Evolutionary conservation across 2,888 invertebrate species (phyloP).

Genomic region (Heliothis peltigera): DNA sequence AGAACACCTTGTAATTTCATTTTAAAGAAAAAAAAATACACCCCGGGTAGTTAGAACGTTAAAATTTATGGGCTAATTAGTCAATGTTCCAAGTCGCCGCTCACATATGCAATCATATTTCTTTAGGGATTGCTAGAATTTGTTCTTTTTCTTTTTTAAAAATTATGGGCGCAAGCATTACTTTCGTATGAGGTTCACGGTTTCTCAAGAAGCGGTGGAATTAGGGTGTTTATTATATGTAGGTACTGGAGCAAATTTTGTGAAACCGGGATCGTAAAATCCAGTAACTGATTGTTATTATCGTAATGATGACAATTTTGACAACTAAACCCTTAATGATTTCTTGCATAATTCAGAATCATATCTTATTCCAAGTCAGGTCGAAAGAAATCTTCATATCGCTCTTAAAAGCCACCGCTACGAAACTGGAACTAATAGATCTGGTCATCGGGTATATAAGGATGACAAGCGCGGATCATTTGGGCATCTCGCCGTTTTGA

Average conservation of each 20-base stretch:
- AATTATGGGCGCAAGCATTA: neutral
- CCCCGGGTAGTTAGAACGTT: conserved; percentile 39
- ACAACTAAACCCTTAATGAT: too few relatives aligned
- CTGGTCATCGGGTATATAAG: too few relatives aligned
- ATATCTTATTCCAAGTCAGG: too few relatives aligned
- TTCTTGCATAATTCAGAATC: too few relatives aligned
- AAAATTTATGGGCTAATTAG: conserved; percentile 61
- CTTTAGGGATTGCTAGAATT: conserved; percentile 18
- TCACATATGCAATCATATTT: conserved; percentile 41
- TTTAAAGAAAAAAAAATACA: conserved; percentile 46
- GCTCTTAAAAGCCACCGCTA: too few relatives aligned
- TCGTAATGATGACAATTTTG: too few relatives aligned
- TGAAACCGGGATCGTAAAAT: too few relatives aligned
- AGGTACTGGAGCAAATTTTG: neutral
- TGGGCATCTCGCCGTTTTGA: too few relatives aligned
- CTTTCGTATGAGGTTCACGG: neutral
- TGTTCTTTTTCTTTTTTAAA: conserved; percentile 5
- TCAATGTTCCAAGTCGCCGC: conserved; percentile 49
- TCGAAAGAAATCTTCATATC: too few relatives aligned
- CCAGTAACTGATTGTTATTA: too few relatives aligned
- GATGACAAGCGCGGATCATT: too few relatives aligned
- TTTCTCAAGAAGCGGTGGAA: neutral
- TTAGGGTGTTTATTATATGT: neutral
- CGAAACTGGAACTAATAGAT: too few relatives aligned
- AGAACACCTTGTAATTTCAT: conserved; percentile 43